Percentiles rank a stretch among this genome's conserved stretches.
Evolutionary conservation across 1,140 invertebrate species (phyloP).

Genomic region (Neodiprion lecontei): DNA sequence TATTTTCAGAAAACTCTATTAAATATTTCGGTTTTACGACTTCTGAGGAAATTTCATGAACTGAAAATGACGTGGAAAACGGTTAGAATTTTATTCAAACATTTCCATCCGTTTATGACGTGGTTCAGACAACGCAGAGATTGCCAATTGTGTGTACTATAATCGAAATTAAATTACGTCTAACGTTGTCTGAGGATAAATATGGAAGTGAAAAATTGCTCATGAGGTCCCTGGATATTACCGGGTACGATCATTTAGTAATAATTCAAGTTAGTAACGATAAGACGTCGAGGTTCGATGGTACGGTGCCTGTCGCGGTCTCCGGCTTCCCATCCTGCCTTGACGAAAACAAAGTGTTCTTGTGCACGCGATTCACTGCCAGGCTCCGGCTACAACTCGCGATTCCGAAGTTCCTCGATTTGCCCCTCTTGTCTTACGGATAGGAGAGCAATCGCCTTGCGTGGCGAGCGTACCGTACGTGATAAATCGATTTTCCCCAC

Average conservation of each 20-base stretch:
- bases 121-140: too few relatives aligned
- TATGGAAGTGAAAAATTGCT: too few relatives aligned
- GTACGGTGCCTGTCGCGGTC: slow-evolving; percentile 47
- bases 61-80: too few relatives aligned
- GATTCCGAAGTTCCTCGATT: slow-evolving; percentile 31
- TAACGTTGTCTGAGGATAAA: too few relatives aligned
- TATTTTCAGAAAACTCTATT: too few relatives aligned
- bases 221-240: too few relatives aligned
- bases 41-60: too few relatives aligned
- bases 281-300: slow-evolving; percentile 26
- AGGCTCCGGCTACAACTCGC: slow-evolving; percentile 41
- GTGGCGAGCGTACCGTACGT: neutral
- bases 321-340: slow-evolving; percentile 15
- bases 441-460: slow-evolving; percentile 18
- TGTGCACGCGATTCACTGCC: slow-evolving; percentile 51
- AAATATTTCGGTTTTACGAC: too few relatives aligned
- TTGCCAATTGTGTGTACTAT: too few relatives aligned
- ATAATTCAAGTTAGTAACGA: slow-evolving; percentile 26
- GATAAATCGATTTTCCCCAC: slow-evolving; percentile 33
- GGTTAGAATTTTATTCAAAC: too few relatives aligned
- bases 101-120: too few relatives aligned
- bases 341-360: slow-evolving; percentile 39
- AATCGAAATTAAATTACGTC: too few relatives aligned
- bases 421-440: neutral
- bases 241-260: slow-evolving; percentile 1